Evolutionary conservation across 2,888 invertebrate species (phyloP).

Genomic region (Argyresthia albistria): DNA sequence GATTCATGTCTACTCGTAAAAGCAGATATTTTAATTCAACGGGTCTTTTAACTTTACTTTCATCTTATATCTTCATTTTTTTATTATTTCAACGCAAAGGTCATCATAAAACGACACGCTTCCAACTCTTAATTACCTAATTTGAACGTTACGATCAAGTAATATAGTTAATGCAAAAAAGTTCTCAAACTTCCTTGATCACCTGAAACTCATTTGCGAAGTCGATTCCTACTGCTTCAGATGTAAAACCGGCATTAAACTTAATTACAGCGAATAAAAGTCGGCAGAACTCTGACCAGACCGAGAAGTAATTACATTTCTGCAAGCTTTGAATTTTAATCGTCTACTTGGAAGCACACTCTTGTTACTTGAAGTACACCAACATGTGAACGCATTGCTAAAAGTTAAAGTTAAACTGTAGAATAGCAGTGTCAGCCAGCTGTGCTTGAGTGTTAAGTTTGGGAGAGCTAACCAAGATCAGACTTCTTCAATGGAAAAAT

Average conservation of each 20-base stretch:
- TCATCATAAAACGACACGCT: too few relatives aligned
- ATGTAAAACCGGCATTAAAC: conserved; percentile 55
- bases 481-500: not conserved
- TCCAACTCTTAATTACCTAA: not conserved
- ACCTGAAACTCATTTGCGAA: conserved; percentile 21
- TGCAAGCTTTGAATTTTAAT: conserved; percentile 67
- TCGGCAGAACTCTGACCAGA: conserved; percentile 52
- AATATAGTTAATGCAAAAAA: not conserved
- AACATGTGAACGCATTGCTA: too few relatives aligned
- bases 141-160: not conserved
- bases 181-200: conserved; percentile 14
- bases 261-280: conserved; percentile 62
- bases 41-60: too few relatives aligned
- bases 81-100: not conserved
- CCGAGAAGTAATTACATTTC: conserved; percentile 61
- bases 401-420: too few relatives aligned
- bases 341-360: conserved; percentile 27
- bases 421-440: too few relatives aligned
- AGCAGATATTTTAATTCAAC: too few relatives aligned
- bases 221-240: conserved; percentile 29
- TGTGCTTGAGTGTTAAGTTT: too few relatives aligned
- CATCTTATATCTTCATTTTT: not conserved
- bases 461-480: not conserved
- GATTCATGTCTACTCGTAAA: too few relatives aligned
- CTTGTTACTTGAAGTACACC: conserved; percentile 1